Conservation (phyloP, 2,113 vertebrate species). For the Cyphomyrus plagiostoma region DNA sequence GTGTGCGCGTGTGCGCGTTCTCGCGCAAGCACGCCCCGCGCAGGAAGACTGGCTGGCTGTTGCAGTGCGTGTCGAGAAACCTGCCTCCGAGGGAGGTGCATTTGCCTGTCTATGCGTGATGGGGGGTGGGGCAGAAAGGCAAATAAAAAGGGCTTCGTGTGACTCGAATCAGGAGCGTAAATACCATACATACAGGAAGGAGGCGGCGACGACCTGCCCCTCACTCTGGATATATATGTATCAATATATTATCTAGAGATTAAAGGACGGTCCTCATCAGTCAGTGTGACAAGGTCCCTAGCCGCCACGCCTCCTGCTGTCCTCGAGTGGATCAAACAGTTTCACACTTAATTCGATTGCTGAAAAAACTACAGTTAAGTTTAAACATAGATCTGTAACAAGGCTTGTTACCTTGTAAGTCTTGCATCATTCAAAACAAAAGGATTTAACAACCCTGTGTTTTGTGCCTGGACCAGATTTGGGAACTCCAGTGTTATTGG, state of each 20-base stretch:
- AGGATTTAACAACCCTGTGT: neutral
- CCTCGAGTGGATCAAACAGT: neutral
- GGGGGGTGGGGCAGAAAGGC: conserved; percentile 11
- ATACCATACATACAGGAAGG: neutral
- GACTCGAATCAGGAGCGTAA: neutral
- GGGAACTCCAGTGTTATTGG: neutral
- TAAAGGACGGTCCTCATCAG: neutral
- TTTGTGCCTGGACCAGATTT: neutral
- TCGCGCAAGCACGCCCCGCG: conserved; percentile 35
- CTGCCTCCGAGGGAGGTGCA: conserved; percentile 6
- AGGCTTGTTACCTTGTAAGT: neutral
- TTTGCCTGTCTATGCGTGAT: conserved; percentile 7
- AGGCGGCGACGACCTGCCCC: neutral
- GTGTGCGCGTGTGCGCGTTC: conserved; percentile 32
- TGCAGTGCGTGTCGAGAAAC: conserved; percentile 33
- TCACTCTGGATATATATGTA: neutral
- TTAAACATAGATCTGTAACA: neutral
- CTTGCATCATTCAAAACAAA: neutral
- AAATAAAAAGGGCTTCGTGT: neutral
- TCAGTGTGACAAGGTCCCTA: neutral
- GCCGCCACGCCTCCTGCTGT: neutral
- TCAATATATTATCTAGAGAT: neutral
- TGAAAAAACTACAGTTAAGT: neutral
- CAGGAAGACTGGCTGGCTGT: conserved; percentile 34
- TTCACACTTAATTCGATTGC: neutral